Percentiles rank a stretch among this genome's conserved stretches.
phyloP scores from a whole-genome alignment of 2,797 vertebrate species.

The Kryptopterus vitreolus region DNA sequence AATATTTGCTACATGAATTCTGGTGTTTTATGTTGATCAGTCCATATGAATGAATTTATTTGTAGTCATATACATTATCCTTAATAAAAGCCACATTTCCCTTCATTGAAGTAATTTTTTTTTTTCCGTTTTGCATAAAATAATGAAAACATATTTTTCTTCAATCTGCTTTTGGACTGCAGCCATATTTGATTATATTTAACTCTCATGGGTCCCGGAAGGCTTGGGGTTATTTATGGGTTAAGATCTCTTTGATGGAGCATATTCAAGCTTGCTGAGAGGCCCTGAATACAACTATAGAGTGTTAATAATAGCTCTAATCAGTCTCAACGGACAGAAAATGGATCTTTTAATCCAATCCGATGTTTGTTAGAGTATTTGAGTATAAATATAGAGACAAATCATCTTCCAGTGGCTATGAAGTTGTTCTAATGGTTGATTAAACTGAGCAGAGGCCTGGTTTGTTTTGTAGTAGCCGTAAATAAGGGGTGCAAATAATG shows the following conservation, averaged over 20 bases:
- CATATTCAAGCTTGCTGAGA: slow-evolving; percentile 1
- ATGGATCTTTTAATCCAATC: slow-evolving; percentile 37
- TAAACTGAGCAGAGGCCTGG: slow-evolving; percentile 11
- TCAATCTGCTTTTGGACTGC: not conserved
- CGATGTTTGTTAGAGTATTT: not conserved
- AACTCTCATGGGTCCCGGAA: not conserved
- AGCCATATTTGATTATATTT: slow-evolving; percentile 11
- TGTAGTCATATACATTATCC: not conserved
- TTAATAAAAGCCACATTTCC: not conserved
- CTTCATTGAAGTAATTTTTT: not conserved
- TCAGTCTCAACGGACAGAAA: slow-evolving; percentile 29
- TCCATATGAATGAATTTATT: not conserved
- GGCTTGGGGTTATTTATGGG: slow-evolving; percentile 3
- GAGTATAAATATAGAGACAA: slow-evolving; percentile 11
- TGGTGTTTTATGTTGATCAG: not conserved
- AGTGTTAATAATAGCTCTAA: slow-evolving; percentile 43
- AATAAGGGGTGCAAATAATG: not conserved
- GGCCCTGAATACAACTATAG: slow-evolving; percentile 12
- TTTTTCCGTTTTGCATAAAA: not conserved
- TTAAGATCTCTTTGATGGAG: slow-evolving; percentile 26
- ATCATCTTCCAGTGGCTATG: not conserved
- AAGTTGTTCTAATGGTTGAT: not conserved
- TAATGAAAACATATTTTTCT: not conserved
- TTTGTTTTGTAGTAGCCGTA: not conserved
- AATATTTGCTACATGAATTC: no score